Base-by-base conservation (phyloP, 2,113 vertebrate genomes). In the Crotalus tigris region DNA sequence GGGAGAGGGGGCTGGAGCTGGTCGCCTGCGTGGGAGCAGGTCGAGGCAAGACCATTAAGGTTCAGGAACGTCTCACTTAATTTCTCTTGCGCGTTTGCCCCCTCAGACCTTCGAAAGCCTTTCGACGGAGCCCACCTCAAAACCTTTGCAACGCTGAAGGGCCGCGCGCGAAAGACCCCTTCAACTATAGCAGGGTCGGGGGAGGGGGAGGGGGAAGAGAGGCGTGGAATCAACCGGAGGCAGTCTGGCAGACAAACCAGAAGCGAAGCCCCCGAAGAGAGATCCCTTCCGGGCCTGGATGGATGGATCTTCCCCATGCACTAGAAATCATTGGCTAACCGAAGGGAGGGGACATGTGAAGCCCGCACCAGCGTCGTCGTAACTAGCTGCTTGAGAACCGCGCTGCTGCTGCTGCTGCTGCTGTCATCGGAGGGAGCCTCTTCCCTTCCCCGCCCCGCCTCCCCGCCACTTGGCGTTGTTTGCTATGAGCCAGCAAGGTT, bases 11-110 rank as follows among this genome's bases (percentile, higher is more conserved):
- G 2, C 1, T 4, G 24, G 59, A 89, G 33, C 33, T 33, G 26
- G 10, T 44, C 59, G n/a, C 91, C 44, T 86, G 59, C 87, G 91
- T 46, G 0, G 15, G 17, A 81, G 33, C 75, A 94, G 90, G 92
- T 85, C 92, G 89, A 88, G 21, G 85, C 94, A 94, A 94, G 94
- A 92, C 93, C 94, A 95, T 90, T 3, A 23, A 49, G 15, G 49
- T 92, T 90, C 87, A 4, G 23, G 69, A 81, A 87, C n/a, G 91
- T 55, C 58, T 26, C 39, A 88, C 93, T 91, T 64, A 1, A 39
- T 44, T 21, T 15, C 57, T 58, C 61, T 51, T 49, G 51, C 24
- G 44, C 19, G 15, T 93, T 81, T 81, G 54, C 91, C 94, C 90
- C 5, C 57, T 0, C 5, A 94, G 1, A 13, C 33, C 93, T 0